phyloP scores from a whole-genome alignment of 2,113 vertebrate species.

The Zosterops borbonicus region DNA sequence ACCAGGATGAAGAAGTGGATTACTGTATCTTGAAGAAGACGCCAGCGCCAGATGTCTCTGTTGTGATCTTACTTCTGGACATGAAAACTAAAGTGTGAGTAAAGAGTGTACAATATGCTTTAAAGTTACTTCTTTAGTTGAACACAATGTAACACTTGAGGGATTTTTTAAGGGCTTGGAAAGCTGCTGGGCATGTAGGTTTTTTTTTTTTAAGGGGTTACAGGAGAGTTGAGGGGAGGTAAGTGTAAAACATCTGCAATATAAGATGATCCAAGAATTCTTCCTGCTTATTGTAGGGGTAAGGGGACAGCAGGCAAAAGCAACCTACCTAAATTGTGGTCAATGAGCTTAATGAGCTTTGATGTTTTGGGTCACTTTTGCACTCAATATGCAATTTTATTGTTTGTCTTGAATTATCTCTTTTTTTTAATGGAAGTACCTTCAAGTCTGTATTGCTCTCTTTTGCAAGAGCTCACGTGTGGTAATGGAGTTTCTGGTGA shows the following conservation, averaged over 20 bases:
- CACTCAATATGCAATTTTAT: neutral
- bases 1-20: constrained; percentile 82
- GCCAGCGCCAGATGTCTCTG: constrained; percentile 66
- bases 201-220: neutral
- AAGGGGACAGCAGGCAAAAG: neutral
- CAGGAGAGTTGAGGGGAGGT: neutral
- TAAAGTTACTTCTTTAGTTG: neutral
- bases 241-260: neutral
- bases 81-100: constrained; percentile 74
- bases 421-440: neutral
- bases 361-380: neutral
- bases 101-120: neutral
- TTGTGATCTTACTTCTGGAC: constrained; percentile 79
- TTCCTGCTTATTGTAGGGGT: neutral
- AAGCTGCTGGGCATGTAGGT: neutral
- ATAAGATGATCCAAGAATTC: neutral
- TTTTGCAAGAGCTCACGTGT: neutral
- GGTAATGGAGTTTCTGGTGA: neutral
- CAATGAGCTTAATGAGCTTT: neutral
- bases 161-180: neutral
- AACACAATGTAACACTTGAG: neutral
- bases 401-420: neutral
- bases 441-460: neutral
- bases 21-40: constrained; percentile 80
- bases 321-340: neutral